Base-by-base conservation (phyloP, 2,113 vertebrate species). In the Elephantulus edwardii region DNA sequence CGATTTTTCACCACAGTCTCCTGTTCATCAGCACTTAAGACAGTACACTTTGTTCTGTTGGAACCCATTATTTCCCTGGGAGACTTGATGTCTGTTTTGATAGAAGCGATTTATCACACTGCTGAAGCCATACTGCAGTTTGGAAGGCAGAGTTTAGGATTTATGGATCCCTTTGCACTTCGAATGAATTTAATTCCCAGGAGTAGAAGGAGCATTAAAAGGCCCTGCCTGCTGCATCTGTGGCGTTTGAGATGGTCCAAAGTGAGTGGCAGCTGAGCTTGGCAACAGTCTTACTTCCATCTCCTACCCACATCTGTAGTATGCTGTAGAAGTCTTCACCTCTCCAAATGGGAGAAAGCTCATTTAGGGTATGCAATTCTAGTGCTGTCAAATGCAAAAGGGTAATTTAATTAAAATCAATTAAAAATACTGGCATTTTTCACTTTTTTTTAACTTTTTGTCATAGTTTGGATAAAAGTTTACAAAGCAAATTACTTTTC, bases 31-130 rank as follows among this genome's bases (percentile, higher is more conserved):
- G 0, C 26, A 1, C 90, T 26, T 17, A 76, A 88, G 81, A 83
- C 0, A 62, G 72, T 1, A 78, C 5, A 50, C 20, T 93, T 54
- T 83, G 86, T 58, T 14, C 90, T 70, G 42, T 75, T 83, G 19
- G 46, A 92, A 72, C 7, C 35, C 71, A 86, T 0, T 48, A 87
- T 44, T 78, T 92, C 89, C 54, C 50, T 28, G 56, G 33, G 93
- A 93, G 60, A 46, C 72, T 28, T 83, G 12, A 58, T 81, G 89
- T 93, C 70, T 83, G 86, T 93, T 96, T 93, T 71, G n/a, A 95
- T 64, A 87, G 86, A 60, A 92, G 89, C 72, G 62, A 91, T 93
- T 94, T 87, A 92, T 94, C 95, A 91, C 19, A 74, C 19, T 30
- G 82, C 28, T 8, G 40, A 95, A 93, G 91, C 82, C 94, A 24